phyloP scores from a whole-genome alignment of 2,797 vertebrate genomes.

The Gymnoscopelus braueri region DNA sequence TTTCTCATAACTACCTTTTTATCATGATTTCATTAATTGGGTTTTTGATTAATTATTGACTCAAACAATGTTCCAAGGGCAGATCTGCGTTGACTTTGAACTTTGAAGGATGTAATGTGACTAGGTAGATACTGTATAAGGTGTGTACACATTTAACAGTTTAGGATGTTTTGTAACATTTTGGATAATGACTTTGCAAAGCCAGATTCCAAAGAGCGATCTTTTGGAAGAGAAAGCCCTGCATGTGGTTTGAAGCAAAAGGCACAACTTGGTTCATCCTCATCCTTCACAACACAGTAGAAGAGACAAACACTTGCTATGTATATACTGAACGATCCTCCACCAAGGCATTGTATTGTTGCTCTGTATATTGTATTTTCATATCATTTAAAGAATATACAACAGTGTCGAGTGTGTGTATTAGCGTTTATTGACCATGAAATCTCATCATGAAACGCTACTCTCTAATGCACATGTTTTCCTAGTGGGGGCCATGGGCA shows the following conservation, averaged over 20 bases:
- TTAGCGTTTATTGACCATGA: conserved; percentile 54
- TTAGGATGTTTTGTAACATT: conserved; percentile 73
- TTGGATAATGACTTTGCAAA: conserved; percentile 68
- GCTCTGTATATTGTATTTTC: conserved; percentile 82
- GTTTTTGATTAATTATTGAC: conserved; percentile 56
- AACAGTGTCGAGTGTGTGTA: conserved; percentile 60
- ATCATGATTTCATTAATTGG: conserved; percentile 64
- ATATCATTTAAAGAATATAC: conserved; percentile 79
- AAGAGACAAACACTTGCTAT: conserved; percentile 54
- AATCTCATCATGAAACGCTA: background rate
- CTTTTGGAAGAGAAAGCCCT: conserved; percentile 43
- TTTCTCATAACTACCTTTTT: conserved; percentile 69
- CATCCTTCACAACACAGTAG: conserved; percentile 54
- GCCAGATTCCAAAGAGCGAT: conserved; percentile 23
- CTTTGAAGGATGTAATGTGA: conserved; percentile 82
- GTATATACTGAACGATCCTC: conserved; percentile 68
- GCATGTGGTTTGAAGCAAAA: conserved; percentile 64
- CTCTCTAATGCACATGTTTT: background rate
- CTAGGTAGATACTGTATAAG: conserved; percentile 63
- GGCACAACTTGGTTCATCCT: conserved; percentile 62
- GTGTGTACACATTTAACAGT: conserved; percentile 79
- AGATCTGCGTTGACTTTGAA: conserved; percentile 48
- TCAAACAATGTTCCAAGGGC: conserved; percentile 47
- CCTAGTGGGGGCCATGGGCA: too few species aligned
- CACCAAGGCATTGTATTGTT: conserved; percentile 74